phyloP scores from a whole-genome alignment of 2,797 vertebrate species.

The Pachyuromys duprasi region DNA sequence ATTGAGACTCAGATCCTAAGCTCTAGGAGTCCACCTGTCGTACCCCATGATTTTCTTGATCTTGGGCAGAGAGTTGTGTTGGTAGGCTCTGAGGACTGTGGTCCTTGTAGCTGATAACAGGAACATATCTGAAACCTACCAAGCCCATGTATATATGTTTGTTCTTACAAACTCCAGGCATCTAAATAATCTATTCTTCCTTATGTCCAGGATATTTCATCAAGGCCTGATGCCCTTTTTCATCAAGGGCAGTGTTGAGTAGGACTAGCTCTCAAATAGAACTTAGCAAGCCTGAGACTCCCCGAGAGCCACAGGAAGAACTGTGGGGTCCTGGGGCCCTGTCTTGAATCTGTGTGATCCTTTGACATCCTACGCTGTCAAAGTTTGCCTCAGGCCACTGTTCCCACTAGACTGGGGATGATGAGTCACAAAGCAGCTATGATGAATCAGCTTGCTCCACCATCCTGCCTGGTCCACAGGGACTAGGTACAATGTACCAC shows the following conservation, averaged over 20 bases:
- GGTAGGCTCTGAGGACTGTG: not conserved
- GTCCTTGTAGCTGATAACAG: not conserved
- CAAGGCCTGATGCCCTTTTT: no score
- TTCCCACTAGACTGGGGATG: no score
- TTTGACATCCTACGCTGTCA: not conserved
- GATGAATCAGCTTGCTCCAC: not conserved
- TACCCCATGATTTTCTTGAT: not conserved
- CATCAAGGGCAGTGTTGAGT: not conserved
- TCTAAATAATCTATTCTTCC: not conserved
- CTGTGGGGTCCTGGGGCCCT: not conserved
- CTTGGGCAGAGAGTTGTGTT: not conserved
- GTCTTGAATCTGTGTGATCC: not conserved
- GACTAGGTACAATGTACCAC: rapidly evolving
- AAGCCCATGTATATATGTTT: rapidly evolving
- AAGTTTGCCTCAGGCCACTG: not conserved
- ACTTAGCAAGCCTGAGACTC: not conserved
- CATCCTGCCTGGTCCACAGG: not conserved
- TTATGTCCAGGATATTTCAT: not conserved
- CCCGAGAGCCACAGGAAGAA: not conserved
- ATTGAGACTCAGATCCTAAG: not conserved
- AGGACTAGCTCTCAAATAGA: not conserved
- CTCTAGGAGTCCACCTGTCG: not conserved
- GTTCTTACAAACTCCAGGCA: not conserved
- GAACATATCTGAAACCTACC: not conserved
- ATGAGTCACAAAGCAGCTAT: not conserved